Percentiles rank a stretch among this genome's conserved stretches.
Conservation (phyloP, 2,888 invertebrate species). For the Drosophila formosana region DNA sequence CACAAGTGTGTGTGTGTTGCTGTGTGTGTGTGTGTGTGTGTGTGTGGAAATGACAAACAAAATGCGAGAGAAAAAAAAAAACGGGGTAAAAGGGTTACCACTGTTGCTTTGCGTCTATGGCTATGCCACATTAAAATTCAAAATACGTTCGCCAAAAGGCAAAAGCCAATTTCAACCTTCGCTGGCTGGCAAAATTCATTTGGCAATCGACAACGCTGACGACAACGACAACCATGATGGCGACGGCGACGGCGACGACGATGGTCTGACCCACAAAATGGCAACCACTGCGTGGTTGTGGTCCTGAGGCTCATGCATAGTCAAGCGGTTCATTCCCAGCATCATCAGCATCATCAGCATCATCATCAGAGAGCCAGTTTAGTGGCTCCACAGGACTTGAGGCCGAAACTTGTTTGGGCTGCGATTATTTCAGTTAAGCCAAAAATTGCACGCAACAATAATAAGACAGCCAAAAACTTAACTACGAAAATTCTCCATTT, state of each 20-base stretch:
- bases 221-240: conserved; percentile 8
- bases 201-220: conserved; percentile 60
- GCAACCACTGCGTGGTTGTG: conserved; percentile 20
- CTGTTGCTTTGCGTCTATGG: conserved; percentile 49
- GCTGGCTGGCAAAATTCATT: conserved; percentile 75
- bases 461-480: conserved; percentile 5
- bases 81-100: conserved; percentile 53
- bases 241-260: conserved; percentile 12
- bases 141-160: conserved; percentile 76
- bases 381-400: conserved; percentile 18
- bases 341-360: conserved; percentile 4
- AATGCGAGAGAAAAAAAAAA: conserved; percentile 22
- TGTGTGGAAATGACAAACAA: conserved; percentile 42
- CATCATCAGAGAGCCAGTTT: not conserved
- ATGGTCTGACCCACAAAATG: conserved; percentile 25
- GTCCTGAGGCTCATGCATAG: conserved; percentile 66
- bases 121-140: conserved; percentile 70
- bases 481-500: conserved; percentile 6
- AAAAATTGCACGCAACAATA: conserved; percentile 43
- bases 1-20: conserved; percentile 1
- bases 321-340: conserved; percentile 50
- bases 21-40: conserved; percentile 1
- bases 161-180: conserved; percentile 77
- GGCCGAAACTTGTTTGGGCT: conserved; percentile 37
- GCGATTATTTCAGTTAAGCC: conserved; percentile 55